Conservation (phyloP, 2,113 vertebrate genomes). For the Entomyzon cyanotis region DNA sequence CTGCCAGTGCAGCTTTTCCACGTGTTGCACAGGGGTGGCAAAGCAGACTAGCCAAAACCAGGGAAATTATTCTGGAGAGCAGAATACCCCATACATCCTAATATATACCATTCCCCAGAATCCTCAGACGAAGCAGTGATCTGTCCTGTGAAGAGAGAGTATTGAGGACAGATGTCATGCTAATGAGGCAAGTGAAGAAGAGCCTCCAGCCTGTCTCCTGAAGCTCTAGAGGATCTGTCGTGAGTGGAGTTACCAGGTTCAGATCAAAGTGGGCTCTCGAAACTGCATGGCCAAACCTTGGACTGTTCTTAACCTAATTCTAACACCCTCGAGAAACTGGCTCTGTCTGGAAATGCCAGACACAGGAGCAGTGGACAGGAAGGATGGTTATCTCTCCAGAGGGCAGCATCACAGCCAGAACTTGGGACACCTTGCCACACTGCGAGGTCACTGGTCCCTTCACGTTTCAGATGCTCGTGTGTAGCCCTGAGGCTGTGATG, state of each 20-base stretch:
- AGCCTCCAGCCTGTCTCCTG: neutral
- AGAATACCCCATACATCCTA: neutral
- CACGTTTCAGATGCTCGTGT: rapidly evolving
- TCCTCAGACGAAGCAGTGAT: neutral
- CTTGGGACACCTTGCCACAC: neutral
- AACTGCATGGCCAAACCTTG: neutral
- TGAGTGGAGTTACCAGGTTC: neutral
- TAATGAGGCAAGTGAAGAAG: neutral
- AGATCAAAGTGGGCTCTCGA: neutral
- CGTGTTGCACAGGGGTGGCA: neutral
- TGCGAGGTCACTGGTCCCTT: neutral
- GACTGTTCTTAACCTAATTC: neutral
- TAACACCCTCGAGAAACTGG: neutral
- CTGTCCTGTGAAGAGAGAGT: neutral
- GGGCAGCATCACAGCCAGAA: rapidly evolving
- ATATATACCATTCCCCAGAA: neutral
- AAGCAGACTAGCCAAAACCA: neutral
- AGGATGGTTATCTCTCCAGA: neutral
- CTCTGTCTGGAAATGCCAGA: neutral
- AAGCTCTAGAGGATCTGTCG: neutral
- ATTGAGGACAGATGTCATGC: neutral
- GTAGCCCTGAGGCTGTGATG: rapidly evolving
- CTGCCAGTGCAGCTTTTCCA: neutral
- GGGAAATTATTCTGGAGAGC: neutral
- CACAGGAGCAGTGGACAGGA: neutral